These are phyloP conservation scores for Cryptocephalus primarius DNA, from an alignment of 2,888 invertebrate genomes.

Conservation along the genomic window DNA sequence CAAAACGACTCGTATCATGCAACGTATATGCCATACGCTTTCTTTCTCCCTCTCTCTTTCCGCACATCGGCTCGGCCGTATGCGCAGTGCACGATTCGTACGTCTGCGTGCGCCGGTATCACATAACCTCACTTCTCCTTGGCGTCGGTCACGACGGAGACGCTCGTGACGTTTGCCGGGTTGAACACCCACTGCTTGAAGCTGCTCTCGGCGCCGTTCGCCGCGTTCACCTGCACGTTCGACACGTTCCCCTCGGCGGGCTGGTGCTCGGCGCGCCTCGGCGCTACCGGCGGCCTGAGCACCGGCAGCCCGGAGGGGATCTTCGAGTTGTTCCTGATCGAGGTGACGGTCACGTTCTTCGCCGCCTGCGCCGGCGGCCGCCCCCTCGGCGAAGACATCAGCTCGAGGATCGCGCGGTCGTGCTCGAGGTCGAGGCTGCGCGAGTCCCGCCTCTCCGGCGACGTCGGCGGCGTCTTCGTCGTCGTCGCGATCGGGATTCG, in stretches of 20 bases:
- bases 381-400: slow-evolving; percentile 27
- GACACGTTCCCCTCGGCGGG: slow-evolving; percentile 26
- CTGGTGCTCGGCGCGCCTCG: slow-evolving; percentile 34
- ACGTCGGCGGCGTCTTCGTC: slow-evolving; percentile 34
- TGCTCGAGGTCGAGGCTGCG: slow-evolving; percentile 28
- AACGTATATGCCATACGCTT: too few species aligned
- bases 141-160: slow-evolving; percentile 29
- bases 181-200: slow-evolving; percentile 39
- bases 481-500: slow-evolving; percentile 34
- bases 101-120: too few species aligned
- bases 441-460: slow-evolving; percentile 32
- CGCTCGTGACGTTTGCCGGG: slow-evolving; percentile 33
- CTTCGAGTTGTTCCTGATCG: slow-evolving; percentile 49
- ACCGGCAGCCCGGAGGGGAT: slow-evolving; percentile 35
- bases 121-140: slow-evolving; percentile 6
- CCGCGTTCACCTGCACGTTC: slow-evolving; percentile 23
- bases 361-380: slow-evolving; percentile 25
- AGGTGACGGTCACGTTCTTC: slow-evolving; percentile 50
- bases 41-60: too few species aligned
- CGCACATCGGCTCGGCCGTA: too few species aligned
- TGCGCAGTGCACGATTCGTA: too few species aligned
- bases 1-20: too few species aligned
- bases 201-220: slow-evolving; percentile 27
- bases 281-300: slow-evolving; percentile 40
- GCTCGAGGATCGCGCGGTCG: slow-evolving; percentile 32